Percentiles rank a stretch among this genome's conserved stretches.
Conservation (phyloP, 2,888 invertebrate species). For the Amitus sp. region DNA sequence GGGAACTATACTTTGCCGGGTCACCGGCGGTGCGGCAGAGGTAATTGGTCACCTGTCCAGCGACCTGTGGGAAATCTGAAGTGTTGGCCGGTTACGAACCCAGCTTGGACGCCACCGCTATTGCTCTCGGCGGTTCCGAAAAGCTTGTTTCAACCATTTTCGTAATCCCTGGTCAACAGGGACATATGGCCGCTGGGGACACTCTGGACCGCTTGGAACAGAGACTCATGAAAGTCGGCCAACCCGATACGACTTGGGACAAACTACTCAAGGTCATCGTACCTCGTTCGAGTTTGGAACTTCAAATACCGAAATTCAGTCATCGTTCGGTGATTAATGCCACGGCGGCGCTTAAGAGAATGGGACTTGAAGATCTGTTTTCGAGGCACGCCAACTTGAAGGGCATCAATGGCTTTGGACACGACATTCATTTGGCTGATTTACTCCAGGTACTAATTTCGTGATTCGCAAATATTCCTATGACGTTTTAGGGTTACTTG, state of each 20-base stretch:
- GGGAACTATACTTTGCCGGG: constrained; percentile 88
- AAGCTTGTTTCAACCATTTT: constrained; percentile 82
- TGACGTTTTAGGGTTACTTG: no score
- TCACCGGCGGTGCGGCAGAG: constrained; percentile 82
- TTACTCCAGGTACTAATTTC: constrained; percentile 80
- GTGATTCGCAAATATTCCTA: no score
- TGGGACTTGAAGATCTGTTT: constrained; percentile 86
- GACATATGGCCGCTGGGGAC: constrained; percentile 81
- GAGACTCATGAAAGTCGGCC: constrained; percentile 73
- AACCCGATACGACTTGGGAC: constrained; percentile 78
- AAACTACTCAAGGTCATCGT: constrained; percentile 78
- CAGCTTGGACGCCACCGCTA: constrained; percentile 83
- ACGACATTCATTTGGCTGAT: constrained; percentile 84
- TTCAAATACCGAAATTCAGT: constrained; percentile 85
- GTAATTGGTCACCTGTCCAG: constrained; percentile 84
- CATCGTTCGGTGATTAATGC: constrained; percentile 86
- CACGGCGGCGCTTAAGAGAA: constrained; percentile 78
- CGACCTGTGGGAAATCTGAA: constrained; percentile 79
- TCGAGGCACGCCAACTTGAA: constrained; percentile 82
- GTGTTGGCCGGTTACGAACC: constrained; percentile 89
- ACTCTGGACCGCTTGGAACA: constrained; percentile 80
- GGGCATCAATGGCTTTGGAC: constrained; percentile 82
- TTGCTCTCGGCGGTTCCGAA: constrained; percentile 78
- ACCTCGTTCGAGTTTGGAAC: constrained; percentile 80
- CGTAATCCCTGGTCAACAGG: constrained; percentile 87